Conservation (phyloP, 2,113 vertebrate species). For the Pitta sordida region DNA sequence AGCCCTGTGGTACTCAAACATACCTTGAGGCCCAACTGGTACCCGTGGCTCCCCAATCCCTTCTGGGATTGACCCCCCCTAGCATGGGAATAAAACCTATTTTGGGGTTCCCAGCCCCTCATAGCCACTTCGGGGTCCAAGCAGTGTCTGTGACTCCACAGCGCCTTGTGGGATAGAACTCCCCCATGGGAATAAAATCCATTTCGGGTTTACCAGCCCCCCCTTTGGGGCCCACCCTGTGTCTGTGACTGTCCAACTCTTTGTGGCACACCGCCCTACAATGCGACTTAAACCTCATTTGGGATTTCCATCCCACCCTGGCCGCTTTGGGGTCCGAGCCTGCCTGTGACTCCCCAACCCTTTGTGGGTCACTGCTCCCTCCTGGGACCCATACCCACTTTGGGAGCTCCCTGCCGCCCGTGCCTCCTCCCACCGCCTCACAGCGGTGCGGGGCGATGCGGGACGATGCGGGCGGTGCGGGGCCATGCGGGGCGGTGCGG, state of each 20-base stretch:
- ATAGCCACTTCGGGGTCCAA: not conserved
- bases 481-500: fast-evolving
- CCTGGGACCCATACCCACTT: no score
- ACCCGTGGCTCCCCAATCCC: not conserved
- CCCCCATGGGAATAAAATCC: not conserved
- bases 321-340: no score
- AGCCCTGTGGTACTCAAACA: not conserved
- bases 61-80: no score
- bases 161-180: not conserved
- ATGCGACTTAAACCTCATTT: not conserved
- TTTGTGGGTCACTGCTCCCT: no score
- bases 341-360: no score
- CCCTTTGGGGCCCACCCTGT: fast-evolving
- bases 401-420: not conserved
- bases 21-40: not conserved
- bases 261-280: not conserved
- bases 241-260: fast-evolving
- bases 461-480: no score
- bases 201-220: no score
- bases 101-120: not conserved
- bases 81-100: not conserved
- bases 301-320: no score
- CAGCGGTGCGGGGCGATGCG: no score
- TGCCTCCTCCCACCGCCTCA: not conserved
- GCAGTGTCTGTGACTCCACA: not conserved